Conservation (phyloP, 92 coral and sea anemone species). For the Parazoanthus atlanticus region DNA sequence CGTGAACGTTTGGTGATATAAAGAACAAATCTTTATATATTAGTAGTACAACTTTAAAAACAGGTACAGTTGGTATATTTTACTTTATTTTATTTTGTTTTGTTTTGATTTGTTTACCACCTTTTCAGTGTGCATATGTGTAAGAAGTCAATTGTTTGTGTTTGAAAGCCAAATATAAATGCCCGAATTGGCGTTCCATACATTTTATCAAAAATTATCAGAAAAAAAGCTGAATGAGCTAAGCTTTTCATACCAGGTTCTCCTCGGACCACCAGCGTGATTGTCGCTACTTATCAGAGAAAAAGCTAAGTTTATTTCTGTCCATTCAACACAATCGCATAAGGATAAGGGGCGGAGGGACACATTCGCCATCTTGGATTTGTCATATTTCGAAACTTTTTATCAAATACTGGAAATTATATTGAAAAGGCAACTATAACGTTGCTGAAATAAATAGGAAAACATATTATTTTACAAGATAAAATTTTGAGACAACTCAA, state of each 20-base stretch:
- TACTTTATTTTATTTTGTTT: too few relatives aligned
- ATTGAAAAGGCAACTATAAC: too few relatives aligned
- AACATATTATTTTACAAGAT: too few relatives aligned
- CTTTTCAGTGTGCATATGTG: background rate
- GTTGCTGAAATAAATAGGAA: too few relatives aligned
- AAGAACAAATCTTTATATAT: background rate
- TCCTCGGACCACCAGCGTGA: background rate
- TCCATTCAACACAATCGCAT: too few relatives aligned
- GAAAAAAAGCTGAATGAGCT: background rate
- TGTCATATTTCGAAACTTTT: too few relatives aligned
- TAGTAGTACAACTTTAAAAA: background rate
- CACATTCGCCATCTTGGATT: too few relatives aligned
- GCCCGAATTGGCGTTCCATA: background rate
- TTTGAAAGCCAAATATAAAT: background rate
- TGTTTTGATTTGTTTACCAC: background rate
- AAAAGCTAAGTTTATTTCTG: too few relatives aligned
- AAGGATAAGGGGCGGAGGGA: too few relatives aligned
- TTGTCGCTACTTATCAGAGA: too few relatives aligned
- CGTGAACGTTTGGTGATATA: background rate
- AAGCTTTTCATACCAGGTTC: background rate
- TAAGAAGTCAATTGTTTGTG: background rate
- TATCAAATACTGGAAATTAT: too few relatives aligned
- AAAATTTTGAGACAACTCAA: too few relatives aligned
- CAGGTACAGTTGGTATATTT: background rate
- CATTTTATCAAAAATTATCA: background rate